phyloP scores from a whole-genome alignment of 2,113 vertebrate genomes.

The Cricetomys ansorgei region DNA sequence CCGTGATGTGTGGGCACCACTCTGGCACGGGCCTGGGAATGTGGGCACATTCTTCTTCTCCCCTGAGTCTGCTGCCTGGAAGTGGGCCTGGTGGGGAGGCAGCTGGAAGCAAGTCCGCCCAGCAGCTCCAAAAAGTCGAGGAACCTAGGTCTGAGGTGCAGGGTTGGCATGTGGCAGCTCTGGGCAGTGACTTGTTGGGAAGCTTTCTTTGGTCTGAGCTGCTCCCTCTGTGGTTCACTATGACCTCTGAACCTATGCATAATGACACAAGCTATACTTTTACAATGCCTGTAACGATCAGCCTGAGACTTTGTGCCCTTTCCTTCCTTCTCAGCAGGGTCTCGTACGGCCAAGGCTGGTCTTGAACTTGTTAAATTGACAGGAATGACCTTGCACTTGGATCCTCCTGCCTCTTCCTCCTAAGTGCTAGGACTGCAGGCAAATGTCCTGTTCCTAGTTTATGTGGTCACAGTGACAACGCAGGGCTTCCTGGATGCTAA shows the following conservation, averaged over 20 bases:
- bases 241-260: not conserved
- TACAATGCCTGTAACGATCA: not conserved
- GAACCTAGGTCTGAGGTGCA: not conserved
- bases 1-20: too few relatives aligned
- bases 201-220: not conserved
- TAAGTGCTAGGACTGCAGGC: too few relatives aligned
- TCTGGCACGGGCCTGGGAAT: not conserved
- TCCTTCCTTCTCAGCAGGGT: not conserved
- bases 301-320: too few relatives aligned
- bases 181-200: not conserved
- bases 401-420: not conserved
- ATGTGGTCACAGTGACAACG: too few relatives aligned
- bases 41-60: not conserved
- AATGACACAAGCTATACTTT: not conserved
- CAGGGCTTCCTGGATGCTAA: not conserved
- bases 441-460: not conserved
- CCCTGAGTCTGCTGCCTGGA: not conserved
- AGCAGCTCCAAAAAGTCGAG: not conserved
- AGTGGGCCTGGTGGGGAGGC: not conserved
- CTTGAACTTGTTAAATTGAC: not conserved
- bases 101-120: not conserved
- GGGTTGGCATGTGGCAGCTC: rapidly evolving
- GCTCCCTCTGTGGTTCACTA: not conserved
- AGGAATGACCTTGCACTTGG: not conserved
- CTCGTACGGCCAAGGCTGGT: not conserved